Evolutionary conservation across 1,140 invertebrate genomes (phyloP), one percentile per base, ranked within the genome.

Genomic region (Zophobas atratus): DNA sequence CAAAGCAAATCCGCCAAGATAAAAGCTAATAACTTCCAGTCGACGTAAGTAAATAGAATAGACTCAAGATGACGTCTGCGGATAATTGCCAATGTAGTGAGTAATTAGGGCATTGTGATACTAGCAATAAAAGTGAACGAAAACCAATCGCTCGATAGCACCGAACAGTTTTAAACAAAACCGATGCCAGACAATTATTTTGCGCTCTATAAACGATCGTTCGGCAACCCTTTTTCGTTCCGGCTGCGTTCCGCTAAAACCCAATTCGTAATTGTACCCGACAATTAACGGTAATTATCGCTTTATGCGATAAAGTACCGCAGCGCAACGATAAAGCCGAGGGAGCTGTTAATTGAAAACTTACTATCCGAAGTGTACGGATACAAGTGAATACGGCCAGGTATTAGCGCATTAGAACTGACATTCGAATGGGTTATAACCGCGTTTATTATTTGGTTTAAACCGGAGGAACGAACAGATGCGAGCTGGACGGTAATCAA

Each of bases 31-130:
- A 67, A 67, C 60, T 67, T 67, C 8, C 60, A 67, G 38, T 51
- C 38, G 20, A 43, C 33, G 60, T 67, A 67, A 67, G 60, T 67
- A 67, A 73, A 73, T 73, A 56, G 48, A 70, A 70, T 38, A 41
- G 35, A 39, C 35, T 39, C 35, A 53, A 53, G 71, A 73, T 73
- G 49, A 73, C 71, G 71, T 56, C 71, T 73, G 71, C 49, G 56
- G 49, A 73, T 73, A 73, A 73, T 73, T 73, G 71, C 71, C 49
- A 33, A 56, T 73, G 35, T 48, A 20, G 71, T 73, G 56, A 73
- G 55, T 73, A 73, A 20, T 20, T 20, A 73, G 71, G 71, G 71
- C 56, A 73, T 73, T 73, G 71, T 72, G 60, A 67, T 67, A 67
- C 38, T 46, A 43, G 60, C 38, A 33, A 67, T 67, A 39, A n/a